These are phyloP conservation scores for Alectura lathami DNA, from an alignment of 2,113 vertebrate genomes.

Conservation along the genomic window DNA sequence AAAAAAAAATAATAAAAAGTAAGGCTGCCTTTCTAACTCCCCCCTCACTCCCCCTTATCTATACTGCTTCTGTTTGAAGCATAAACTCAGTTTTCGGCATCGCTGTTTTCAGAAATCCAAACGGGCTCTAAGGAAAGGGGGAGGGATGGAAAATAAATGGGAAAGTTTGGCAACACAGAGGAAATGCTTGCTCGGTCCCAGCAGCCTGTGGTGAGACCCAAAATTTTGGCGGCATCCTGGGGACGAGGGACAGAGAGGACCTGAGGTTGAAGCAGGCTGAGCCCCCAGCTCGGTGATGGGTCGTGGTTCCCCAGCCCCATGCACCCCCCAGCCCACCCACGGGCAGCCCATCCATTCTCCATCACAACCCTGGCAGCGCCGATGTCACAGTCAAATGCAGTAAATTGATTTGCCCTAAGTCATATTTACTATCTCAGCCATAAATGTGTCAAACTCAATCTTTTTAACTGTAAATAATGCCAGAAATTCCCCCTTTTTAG, in stretches of 20 bases:
- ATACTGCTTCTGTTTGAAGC: background rate
- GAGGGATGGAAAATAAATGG: background rate
- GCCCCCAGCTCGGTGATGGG: fast-evolving
- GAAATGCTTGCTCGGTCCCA: background rate
- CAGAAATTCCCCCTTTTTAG: slow-evolving; percentile 14
- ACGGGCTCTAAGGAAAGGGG: background rate
- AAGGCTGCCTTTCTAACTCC: background rate
- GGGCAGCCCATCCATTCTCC: background rate
- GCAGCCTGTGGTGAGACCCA: fast-evolving
- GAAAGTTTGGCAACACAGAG: background rate
- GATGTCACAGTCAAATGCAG: background rate
- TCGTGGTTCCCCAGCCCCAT: fast-evolving
- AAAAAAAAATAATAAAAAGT: background rate
- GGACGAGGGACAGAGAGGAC: background rate
- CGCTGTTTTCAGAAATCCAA: background rate
- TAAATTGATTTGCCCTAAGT: slow-evolving; percentile 51
- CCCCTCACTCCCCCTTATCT: background rate
- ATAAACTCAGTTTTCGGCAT: background rate
- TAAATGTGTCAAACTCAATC: slow-evolving; percentile 34
- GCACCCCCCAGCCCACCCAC: background rate
- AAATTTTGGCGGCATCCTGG: background rate
- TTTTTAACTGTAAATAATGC: slow-evolving; percentile 37
- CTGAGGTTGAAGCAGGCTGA: background rate
- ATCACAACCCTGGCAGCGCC: background rate
- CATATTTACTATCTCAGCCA: slow-evolving; percentile 30